phyloP scores from a whole-genome alignment of 2,888 invertebrate species.

The Trissolcus japonicus region DNA sequence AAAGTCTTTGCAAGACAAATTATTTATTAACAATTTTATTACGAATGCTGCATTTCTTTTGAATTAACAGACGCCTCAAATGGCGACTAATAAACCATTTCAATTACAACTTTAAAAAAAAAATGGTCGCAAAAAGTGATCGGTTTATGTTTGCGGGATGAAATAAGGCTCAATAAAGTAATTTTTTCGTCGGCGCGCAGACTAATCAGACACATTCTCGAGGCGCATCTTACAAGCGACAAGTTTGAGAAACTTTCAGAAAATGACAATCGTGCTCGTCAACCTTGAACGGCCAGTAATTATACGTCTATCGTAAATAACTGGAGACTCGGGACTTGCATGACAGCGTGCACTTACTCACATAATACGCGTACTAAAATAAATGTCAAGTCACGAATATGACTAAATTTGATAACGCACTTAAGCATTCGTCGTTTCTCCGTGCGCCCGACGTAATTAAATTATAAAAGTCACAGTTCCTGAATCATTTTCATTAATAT shows the following conservation, averaged over 20 bases:
- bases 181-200: slow-evolving; percentile 21
- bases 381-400: slow-evolving; percentile 58
- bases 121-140: background rate
- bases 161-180: slow-evolving; percentile 14
- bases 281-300: slow-evolving; percentile 67
- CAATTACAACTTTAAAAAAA: background rate
- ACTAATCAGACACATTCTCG: slow-evolving; percentile 28
- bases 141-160: background rate
- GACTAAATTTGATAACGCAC: slow-evolving; percentile 54
- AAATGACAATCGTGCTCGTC: slow-evolving; percentile 65
- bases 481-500: too few species aligned
- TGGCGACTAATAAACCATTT: background rate
- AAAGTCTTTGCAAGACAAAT: too few species aligned
- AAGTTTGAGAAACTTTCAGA: slow-evolving; percentile 62
- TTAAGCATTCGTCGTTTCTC: slow-evolving; percentile 39
- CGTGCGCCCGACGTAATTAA: slow-evolving; percentile 24
- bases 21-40: too few species aligned
- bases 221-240: slow-evolving; percentile 29
- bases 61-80: too few species aligned
- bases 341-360: slow-evolving; percentile 60
- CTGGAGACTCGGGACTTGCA: slow-evolving; percentile 61
- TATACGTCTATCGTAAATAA: slow-evolving; percentile 65
- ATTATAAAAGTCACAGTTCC: slow-evolving; percentile 10
- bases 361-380: slow-evolving; percentile 57
- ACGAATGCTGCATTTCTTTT: too few species aligned